Percentiles rank a stretch among this genome's conserved stretches.
Conservation (phyloP, 2,888 invertebrate species). For the Scaptomyza reducta region DNA sequence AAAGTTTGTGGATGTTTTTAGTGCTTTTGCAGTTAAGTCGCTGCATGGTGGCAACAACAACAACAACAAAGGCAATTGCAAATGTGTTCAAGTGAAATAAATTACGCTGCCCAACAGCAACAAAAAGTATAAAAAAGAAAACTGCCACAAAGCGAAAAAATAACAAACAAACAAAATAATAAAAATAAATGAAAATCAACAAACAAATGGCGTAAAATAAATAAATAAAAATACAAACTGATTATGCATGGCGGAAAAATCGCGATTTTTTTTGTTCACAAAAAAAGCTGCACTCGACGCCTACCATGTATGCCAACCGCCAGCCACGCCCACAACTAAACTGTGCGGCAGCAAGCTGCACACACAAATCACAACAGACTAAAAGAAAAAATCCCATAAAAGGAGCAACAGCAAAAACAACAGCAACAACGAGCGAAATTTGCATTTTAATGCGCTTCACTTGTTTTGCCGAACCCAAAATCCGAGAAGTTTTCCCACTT, state of each 20-base stretch:
- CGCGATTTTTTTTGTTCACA: slow-evolving; percentile 49
- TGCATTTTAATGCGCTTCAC: slow-evolving; percentile 80
- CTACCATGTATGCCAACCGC: slow-evolving; percentile 39
- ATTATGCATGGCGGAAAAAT: slow-evolving; percentile 78
- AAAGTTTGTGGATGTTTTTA: slow-evolving; percentile 1
- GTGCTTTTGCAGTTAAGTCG: slow-evolving; percentile 52
- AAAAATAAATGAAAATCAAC: slow-evolving; percentile 43
- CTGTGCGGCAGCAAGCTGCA: slow-evolving; percentile 50
- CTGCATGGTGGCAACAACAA: slow-evolving; percentile 27
- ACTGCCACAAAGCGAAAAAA: slow-evolving; percentile 51
- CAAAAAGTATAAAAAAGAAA: slow-evolving; percentile 34
- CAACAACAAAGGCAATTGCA: slow-evolving; percentile 45
- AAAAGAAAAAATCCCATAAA: slow-evolving; percentile 19
- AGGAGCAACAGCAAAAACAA: slow-evolving; percentile 27
- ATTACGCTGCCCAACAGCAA: slow-evolving; percentile 64
- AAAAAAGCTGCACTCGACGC: slow-evolving; percentile 45
- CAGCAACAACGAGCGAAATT: slow-evolving; percentile 56
- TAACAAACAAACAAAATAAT: slow-evolving; percentile 31
- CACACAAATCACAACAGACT: slow-evolving; percentile 69
- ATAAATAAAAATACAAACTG: slow-evolving; percentile 78
- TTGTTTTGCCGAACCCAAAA: slow-evolving; percentile 63
- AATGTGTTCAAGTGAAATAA: slow-evolving; percentile 79
- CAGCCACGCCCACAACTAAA: slow-evolving; percentile 74
- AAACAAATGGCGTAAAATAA: slow-evolving; percentile 68
- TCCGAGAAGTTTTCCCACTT: slow-evolving; percentile 40